Base-by-base conservation (phyloP, 2,888 invertebrate species). In the Drosophila dives region DNA sequence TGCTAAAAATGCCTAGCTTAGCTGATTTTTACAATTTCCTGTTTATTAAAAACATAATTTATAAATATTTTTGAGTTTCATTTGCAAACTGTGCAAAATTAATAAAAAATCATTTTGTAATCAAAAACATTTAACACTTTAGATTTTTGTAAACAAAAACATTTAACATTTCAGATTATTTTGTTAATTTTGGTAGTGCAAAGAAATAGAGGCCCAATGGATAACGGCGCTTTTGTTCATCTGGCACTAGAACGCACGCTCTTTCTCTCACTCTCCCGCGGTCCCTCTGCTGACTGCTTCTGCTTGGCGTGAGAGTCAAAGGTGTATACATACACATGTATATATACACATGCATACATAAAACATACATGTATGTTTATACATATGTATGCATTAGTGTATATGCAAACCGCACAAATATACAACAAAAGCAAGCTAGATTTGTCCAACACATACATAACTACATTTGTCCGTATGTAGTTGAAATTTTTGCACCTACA, bases 331-430 rank as follows among this genome's bases (percentile, higher is more conserved):
- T 42, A 12, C 20, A 20, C 11, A 42, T 36, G 17, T 36, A 36
- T 7, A 36, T 17, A 15, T 15, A 15, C 36, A 36, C 15, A 36
- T 36, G 36, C 42, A 42, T 42, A 42, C 12, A 42, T 20, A 45
- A 7, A 20, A 36, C 15, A 36, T 3, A 3, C 20, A 45, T 45
- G 12, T 20, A 11, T 20, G 12, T 29, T 29, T 42, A 42, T 50
- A 15, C 2, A n/a, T 42, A 29, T 38, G 17, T 42, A 11, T 55
- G 10, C 2, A n/a, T 23, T 20, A 12, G 8, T 45, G 10, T 40
- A n/a, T 29, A 64, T 58, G 64, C 49, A 64, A 32, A 59, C 59
- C 49, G 34, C 38, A 59, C 59, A 59, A 64, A n/a, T 49, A 38
- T 64, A 49, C 49, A 64, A 59, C 40, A 40, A 40, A 64, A 36